phyloP scores from a whole-genome alignment of 1,140 invertebrate species.

The Leptoteleia sp. region DNA sequence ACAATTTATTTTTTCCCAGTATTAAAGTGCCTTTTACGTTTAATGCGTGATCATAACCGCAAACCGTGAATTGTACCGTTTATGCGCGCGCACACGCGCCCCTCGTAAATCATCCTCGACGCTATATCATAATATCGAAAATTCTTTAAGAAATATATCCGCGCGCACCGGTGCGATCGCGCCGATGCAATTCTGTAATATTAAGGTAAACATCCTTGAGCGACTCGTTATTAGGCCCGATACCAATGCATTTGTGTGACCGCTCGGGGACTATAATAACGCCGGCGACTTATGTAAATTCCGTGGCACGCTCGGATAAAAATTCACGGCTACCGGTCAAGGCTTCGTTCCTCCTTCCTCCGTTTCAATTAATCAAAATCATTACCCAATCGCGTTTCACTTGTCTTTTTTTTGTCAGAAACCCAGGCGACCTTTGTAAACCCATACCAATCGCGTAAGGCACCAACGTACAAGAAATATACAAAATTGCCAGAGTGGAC shows the following conservation, averaged over 20 bases:
- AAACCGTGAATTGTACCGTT: conserved; percentile 53
- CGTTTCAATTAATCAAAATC: conserved; percentile 52
- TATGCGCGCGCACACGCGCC: conserved; percentile 11
- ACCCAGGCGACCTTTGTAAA: neutral
- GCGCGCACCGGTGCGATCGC: conserved; percentile 46
- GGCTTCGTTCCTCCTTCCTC: conserved; percentile 70
- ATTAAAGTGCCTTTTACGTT: conserved; percentile 36
- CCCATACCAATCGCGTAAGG: too few species aligned
- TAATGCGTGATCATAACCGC: conserved; percentile 43
- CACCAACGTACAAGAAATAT: too few species aligned
- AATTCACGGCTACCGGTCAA: conserved; percentile 75
- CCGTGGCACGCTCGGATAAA: conserved; percentile 74
- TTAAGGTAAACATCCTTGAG: conserved; percentile 79
- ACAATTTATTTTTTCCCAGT: conserved; percentile 40
- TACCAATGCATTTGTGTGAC: conserved; percentile 72
- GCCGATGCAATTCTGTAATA: conserved; percentile 73
- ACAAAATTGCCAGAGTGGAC: too few species aligned
- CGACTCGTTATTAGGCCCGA: conserved; percentile 76
- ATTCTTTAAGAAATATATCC: conserved; percentile 59
- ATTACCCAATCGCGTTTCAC: conserved; percentile 8
- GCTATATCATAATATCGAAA: conserved; percentile 64
- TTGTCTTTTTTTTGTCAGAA: conserved; percentile 3
- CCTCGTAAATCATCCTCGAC: conserved; percentile 46
- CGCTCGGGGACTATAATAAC: too few species aligned
- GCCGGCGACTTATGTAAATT: conserved; percentile 78